A percentile compares a stretch with the other conserved stretches of the same genome.
phyloP scores from a whole-genome alignment of 30 jellyfish, hydroid and myxozoan species.

The Sanderia malayensis region DNA sequence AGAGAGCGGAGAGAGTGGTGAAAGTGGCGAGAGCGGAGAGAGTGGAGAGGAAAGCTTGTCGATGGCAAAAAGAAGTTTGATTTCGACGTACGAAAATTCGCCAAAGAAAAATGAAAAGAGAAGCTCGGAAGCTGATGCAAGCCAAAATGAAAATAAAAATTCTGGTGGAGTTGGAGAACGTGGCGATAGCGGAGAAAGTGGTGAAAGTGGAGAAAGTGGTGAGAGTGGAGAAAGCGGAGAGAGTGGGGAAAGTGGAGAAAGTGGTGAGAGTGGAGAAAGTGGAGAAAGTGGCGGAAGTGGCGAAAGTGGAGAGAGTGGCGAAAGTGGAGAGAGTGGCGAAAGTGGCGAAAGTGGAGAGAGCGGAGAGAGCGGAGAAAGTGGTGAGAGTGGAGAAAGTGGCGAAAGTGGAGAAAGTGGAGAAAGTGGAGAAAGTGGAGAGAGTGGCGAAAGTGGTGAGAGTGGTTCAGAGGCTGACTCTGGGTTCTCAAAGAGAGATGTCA shows the following conservation, averaged over 20 bases:
- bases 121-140: neutral
- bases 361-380: too few relatives aligned
- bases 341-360: too few relatives aligned
- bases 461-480: slow-evolving; percentile 31
- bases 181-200: neutral
- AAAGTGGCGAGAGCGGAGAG: too few relatives aligned
- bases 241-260: slow-evolving; percentile 22
- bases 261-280: too few relatives aligned
- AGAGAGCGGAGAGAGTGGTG: too few relatives aligned
- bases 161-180: slow-evolving; percentile 10
- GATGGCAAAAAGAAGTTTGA: neutral
- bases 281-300: too few relatives aligned
- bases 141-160: neutral
- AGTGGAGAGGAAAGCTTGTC: slow-evolving; percentile 33
- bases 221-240: slow-evolving; percentile 31
- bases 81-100: neutral
- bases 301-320: too few relatives aligned
- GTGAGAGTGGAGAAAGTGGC: too few relatives aligned
- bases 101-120: neutral
- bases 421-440: slow-evolving; percentile 15
- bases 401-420: too few relatives aligned
- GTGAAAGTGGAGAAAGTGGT: slow-evolving; percentile 15
- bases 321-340: too few relatives aligned
- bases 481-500: slow-evolving; percentile 35
- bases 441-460: slow-evolving; percentile 17